Evolutionary conservation across 2,888 invertebrate species (phyloP).

Genomic region (Papilio elwesi): DNA sequence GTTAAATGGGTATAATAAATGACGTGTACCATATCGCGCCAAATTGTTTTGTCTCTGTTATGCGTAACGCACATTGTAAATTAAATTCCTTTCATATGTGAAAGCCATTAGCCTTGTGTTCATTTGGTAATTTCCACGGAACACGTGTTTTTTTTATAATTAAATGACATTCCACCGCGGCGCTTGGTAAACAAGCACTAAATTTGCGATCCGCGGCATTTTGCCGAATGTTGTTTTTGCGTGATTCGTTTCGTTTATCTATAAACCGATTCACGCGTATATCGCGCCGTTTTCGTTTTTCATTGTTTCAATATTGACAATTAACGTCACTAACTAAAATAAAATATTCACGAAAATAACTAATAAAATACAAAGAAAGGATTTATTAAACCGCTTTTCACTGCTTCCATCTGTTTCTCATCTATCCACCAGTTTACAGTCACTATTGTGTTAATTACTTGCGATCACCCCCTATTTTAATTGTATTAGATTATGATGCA

Average conservation of each 20-base stretch:
- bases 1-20: constrained; percentile 32
- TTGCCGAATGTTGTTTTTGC: constrained; percentile 9
- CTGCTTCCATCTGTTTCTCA: too few species aligned
- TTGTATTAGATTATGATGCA: too few species aligned
- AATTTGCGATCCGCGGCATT: constrained; percentile 14
- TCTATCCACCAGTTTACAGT: too few species aligned
- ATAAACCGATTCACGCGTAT: constrained; percentile 12
- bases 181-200: constrained; percentile 17
- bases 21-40: constrained; percentile 12
- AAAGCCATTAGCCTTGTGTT: constrained; percentile 39
- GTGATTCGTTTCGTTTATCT: constrained; percentile 11
- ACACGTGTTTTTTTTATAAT: constrained; percentile 38
- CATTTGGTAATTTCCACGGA: constrained; percentile 40
- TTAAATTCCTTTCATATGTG: constrained; percentile 41
- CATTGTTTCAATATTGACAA: constrained; percentile 7
- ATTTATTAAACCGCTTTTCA: too few species aligned
- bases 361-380: too few species aligned
- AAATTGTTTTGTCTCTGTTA: constrained; percentile 37
- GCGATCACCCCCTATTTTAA: too few species aligned
- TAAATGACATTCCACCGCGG: constrained; percentile 36
- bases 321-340: background rate
- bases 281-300: constrained; percentile 5
- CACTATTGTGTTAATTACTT: too few species aligned
- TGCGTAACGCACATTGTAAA: constrained; percentile 35
- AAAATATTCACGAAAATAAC: too few species aligned